These are phyloP conservation scores for Vultur gryphus DNA, from an alignment of 2,797 vertebrate species.

Conservation along the genomic window DNA sequence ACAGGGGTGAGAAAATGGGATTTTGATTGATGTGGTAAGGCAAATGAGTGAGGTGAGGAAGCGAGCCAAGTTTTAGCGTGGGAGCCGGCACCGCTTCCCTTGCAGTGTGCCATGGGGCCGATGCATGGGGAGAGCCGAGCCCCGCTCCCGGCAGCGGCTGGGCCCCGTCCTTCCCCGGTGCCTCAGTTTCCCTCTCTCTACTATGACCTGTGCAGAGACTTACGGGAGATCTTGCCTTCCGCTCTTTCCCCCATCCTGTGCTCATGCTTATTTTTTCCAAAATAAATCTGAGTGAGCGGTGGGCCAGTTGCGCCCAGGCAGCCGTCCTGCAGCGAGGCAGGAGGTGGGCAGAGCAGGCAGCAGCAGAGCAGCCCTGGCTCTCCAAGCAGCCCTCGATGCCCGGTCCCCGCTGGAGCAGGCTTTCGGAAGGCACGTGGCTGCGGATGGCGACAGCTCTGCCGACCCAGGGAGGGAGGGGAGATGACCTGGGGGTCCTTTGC, in stretches of 20 bases:
- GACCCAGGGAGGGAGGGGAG: neutral
- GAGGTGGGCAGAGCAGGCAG: neutral
- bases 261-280: neutral
- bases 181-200: neutral
- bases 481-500: neutral
- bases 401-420: neutral
- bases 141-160: neutral
- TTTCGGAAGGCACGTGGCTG: neutral
- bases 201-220: neutral
- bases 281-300: neutral
- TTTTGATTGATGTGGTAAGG: neutral
- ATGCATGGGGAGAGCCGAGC: neutral
- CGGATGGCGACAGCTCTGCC: neutral
- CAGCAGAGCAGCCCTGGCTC: neutral
- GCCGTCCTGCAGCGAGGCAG: neutral
- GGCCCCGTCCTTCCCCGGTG: neutral
- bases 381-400: neutral
- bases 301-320: neutral
- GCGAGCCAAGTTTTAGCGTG: fast-evolving
- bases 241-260: neutral
- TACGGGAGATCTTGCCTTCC: neutral
- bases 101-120: neutral
- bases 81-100: neutral
- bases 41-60: neutral
- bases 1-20: neutral